Conservation (phyloP, 2,797 vertebrate genomes). For the Periparus ater region DNA sequence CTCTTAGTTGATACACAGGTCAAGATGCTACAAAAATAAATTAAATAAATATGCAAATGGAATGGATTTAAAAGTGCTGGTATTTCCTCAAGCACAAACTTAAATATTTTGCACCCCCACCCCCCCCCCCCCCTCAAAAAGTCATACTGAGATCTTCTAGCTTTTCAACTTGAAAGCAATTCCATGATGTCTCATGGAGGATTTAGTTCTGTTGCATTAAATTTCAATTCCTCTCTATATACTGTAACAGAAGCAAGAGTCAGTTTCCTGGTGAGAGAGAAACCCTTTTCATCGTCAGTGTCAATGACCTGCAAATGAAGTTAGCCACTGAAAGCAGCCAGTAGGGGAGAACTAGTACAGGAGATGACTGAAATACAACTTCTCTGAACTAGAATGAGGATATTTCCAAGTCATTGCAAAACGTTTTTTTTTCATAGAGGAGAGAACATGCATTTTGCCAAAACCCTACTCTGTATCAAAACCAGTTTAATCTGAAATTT, state of each 20-base stretch:
- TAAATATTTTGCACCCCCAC: neutral
- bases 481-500: neutral
- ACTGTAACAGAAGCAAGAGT: neutral
- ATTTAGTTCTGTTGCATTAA: neutral
- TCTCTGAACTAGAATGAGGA: neutral
- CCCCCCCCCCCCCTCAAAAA: rapidly evolving
- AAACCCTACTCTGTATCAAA: neutral
- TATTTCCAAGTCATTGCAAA: neutral
- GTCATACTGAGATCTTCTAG: neutral
- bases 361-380: neutral
- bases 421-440: neutral
- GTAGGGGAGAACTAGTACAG: neutral
- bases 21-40: neutral
- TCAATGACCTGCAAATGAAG: neutral
- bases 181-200: neutral
- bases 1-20: neutral
- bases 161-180: neutral
- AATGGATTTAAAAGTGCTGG: neutral
- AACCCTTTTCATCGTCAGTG: neutral
- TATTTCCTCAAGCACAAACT: neutral
- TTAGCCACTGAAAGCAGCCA: neutral
- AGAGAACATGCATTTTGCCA: neutral
- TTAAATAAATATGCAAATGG: neutral
- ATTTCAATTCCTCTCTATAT: neutral
- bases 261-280: neutral